Conservation (phyloP, 1,140 invertebrate species). For the Rhizoglyphus robini region DNA sequence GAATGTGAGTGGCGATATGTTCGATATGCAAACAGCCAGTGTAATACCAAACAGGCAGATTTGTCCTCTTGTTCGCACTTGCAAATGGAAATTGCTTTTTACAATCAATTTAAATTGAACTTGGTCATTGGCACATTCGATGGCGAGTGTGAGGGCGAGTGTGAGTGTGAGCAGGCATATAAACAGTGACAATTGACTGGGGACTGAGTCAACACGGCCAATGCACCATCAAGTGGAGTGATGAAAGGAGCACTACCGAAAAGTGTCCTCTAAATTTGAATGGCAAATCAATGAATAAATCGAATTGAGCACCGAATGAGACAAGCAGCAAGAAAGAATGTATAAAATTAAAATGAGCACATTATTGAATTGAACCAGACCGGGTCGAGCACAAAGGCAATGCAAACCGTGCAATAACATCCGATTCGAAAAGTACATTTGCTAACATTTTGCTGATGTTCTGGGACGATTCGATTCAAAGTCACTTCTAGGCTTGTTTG, state of each 20-base stretch:
- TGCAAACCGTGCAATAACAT: too few relatives aligned
- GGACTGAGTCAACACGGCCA: neutral
- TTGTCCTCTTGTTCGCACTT: too few relatives aligned
- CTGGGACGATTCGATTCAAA: too few relatives aligned
- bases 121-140: neutral
- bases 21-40: too few relatives aligned
- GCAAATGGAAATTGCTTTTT: too few relatives aligned
- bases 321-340: neutral
- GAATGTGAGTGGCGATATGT: too few relatives aligned
- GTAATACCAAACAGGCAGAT: too few relatives aligned
- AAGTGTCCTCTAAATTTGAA: neutral
- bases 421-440: too few relatives aligned
- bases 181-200: neutral
- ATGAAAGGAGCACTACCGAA: neutral
- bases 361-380: neutral
- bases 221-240: neutral
- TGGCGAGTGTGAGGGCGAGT: neutral
- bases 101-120: slow-evolving; percentile 10
- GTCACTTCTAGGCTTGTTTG: too few relatives aligned
- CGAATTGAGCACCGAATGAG: neutral
- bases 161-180: too few relatives aligned
- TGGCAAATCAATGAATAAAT: slow-evolving; percentile 12
- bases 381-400: too few relatives aligned
- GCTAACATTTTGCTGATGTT: too few relatives aligned
- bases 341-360: slow-evolving; percentile 2